Evolutionary conservation across 2,113 vertebrate genomes (phyloP).

Genomic region (Osmerus mordax): DNA sequence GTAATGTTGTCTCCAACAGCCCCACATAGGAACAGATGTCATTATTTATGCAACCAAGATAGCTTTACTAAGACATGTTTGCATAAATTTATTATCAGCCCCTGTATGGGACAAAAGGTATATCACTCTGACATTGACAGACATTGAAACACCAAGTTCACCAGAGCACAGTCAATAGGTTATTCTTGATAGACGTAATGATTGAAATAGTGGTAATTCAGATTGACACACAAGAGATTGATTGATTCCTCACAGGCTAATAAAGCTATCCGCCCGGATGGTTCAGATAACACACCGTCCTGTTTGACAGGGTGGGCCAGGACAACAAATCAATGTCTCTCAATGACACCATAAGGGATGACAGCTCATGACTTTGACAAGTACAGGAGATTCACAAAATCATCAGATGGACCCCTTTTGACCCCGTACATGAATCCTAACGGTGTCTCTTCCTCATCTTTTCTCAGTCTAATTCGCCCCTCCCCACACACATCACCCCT

Average conservation of each 20-base stretch:
- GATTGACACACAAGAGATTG: neutral
- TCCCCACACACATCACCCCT: neutral
- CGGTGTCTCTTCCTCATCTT: neutral
- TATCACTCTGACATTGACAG: no score
- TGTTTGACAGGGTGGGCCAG: constrained; percentile 34
- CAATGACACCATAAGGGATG: constrained; percentile 35
- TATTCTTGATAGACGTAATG: neutral
- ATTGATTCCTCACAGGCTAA: constrained; percentile 33
- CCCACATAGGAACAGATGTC: no score
- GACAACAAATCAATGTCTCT: constrained; percentile 48
- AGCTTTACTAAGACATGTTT: no score
- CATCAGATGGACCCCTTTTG: constrained; percentile 27
- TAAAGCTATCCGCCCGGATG: constrained; percentile 28
- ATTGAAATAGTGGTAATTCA: constrained; percentile 28
- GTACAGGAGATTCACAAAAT: constrained; percentile 40
- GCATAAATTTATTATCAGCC: no score
- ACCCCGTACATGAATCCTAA: constrained; percentile 26
- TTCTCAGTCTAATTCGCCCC: neutral
- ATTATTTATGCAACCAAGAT: no score
- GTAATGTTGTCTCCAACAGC: neutral
- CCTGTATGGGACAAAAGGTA: no score
- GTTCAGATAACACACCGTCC: no score
- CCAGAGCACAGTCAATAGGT: neutral
- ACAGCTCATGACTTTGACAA: constrained; percentile 19
- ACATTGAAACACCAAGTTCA: constrained; percentile 7